Base-by-base conservation (phyloP, 2,888 invertebrate genomes). In the Platynereis dumerilii region DNA sequence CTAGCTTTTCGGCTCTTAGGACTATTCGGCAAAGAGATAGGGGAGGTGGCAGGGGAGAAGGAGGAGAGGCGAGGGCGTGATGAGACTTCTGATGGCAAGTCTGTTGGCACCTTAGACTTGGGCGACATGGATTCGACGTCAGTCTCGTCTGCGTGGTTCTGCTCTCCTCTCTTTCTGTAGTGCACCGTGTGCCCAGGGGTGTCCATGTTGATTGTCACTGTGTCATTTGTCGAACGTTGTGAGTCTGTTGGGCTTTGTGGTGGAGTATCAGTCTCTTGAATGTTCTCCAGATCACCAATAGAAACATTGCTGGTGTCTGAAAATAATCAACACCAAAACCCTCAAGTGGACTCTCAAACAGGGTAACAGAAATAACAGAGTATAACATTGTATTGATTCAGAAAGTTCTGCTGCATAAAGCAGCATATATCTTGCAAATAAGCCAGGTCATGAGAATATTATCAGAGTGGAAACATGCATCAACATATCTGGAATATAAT, bases 261-360 rank as follows among this genome's bases (percentile, higher is more conserved):
- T 0, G 83, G 83, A 0, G 83, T 83, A 58, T 84, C 85, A 26
- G 81, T 80, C 69, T 85, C 85, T 60, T 81, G 78, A 29, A 84
- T 82, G 69, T 84, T 82, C 69, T 83, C 84, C 58, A 85, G 72
- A 72, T 85, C 85, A 66, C 78, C 83, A 28, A 80, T 77, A 3
- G 83, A 84, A 58, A 84, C 79, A 60, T 81, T 84, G 68, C 83
- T 83, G 26, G 83, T 77, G 73, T 85, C 85, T 84, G 72, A 24
- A 73, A 29, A 53, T n/a, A 48, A 10, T 24, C 7, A 55, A 55
- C 20, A 22, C 7, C 42, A 42, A 10, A 12, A 12, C 42, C n/a
- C n/a, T n/a, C n/a, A n/a, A n/a, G n/a, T n/a, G n/a, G n/a, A n/a
- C n/a, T n/a, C n/a, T n/a, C n/a, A n/a, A n/a, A n/a, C n/a, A n/a